A percentile compares a stretch with the other conserved stretches of the same genome.
Conservation (phyloP, 2,888 invertebrate species). For the Euspilapteryx auroguttella region DNA sequence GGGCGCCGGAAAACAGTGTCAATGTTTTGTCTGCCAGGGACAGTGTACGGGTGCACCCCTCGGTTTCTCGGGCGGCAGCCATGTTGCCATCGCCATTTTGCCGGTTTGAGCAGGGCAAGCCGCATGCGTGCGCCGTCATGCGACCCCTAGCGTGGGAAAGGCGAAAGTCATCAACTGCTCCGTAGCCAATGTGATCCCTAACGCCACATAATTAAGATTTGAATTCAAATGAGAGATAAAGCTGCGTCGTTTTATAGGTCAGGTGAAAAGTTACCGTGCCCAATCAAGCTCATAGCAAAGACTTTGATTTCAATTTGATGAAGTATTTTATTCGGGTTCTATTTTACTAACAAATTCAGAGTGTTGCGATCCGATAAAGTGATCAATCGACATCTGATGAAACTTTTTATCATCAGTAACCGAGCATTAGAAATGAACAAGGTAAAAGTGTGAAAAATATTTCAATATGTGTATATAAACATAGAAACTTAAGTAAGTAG, state of each 20-base stretch:
- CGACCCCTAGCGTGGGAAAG: conserved; percentile 34
- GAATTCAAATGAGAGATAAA: conserved; percentile 18
- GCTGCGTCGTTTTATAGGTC: conserved; percentile 50
- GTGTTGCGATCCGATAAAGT: too few species aligned
- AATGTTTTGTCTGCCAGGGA: conserved; percentile 44
- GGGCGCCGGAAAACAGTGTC: conserved; percentile 36
- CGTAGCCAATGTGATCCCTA: conserved; percentile 6
- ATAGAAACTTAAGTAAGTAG: too few species aligned
- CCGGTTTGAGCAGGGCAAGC: conserved; percentile 44
- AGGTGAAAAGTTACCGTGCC: conserved; percentile 33
- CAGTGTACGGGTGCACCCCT: conserved; percentile 44
- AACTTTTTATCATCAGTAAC: too few species aligned
- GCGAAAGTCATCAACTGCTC: conserved; percentile 26
- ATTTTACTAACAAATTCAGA: too few species aligned
- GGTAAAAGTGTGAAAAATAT: too few species aligned
- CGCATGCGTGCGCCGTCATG: conserved; percentile 57
- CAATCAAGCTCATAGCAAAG: conserved; percentile 46
- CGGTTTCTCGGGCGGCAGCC: conserved; percentile 57
- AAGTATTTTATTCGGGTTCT: too few species aligned
- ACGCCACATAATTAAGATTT: conserved; percentile 14
- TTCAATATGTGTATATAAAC: too few species aligned
- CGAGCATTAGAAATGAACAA: too few species aligned
- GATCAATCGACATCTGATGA: too few species aligned
- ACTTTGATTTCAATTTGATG: conserved; percentile 44
- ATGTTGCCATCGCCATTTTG: conserved; percentile 61